Base-by-base conservation (phyloP, 35 echinoderm and acorn worm genomes). In the Amphiura filiformis region DNA sequence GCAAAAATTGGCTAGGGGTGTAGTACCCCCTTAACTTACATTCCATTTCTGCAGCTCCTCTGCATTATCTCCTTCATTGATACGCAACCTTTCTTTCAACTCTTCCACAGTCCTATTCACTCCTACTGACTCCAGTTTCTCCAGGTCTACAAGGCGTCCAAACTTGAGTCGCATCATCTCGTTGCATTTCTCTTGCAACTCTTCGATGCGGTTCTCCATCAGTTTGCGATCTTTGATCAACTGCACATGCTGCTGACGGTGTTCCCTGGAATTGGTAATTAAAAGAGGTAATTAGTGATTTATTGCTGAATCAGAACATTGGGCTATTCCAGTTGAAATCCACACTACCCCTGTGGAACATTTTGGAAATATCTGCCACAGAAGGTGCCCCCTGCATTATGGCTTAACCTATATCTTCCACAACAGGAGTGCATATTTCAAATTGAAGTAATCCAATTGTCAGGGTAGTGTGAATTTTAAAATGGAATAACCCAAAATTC, bases 51-150 rank as follows among this genome's bases (percentile, higher is more conserved):
- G 76, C 3, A 99, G 14, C 28, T 93, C 93, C 39, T 95, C 80
- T 26, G 96, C 87, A 81, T 95, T 92, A 18, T 78, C 81, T 1
- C 70, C 38, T 89, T 99, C 96, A 18, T 94, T 94, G 12, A 95
- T 76, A 84, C 93, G 61, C 20, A 99, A 70, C 78, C 92, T 99
- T 80, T 99, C 96, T 57, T 99, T 99, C 32, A 99, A 36, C 75
- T 99, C 96, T 83, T 99, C 96, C 38, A 99, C 88, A 52, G 93
- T 99, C n/a, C 93, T 65, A 42, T 99, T 99, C 5, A 99, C 96
- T 12, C 96, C 96, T 0, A 99, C 80, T 32, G 88, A 92, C 81
- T 99, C 96, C 38, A 99, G 78, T 52, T 95, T 94, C 38, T 98
- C 96, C 31, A 99, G 96, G 76, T 99, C 93, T n/a, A 99, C 86